phyloP scores from a whole-genome alignment of 2,797 vertebrate species.

The Bovichtus variegatus region DNA sequence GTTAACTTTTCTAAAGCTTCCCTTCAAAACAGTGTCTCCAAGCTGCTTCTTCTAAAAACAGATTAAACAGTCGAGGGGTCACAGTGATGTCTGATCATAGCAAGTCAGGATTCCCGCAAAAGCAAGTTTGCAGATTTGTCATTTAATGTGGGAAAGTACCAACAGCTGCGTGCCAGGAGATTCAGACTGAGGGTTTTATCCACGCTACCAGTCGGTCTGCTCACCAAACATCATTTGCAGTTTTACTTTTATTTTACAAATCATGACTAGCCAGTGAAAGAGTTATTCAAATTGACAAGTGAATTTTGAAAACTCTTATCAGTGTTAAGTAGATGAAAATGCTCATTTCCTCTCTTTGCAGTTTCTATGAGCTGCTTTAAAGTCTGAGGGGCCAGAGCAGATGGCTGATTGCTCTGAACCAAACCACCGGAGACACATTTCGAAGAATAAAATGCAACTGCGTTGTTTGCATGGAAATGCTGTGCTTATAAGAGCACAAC shows the following conservation, averaged over 20 bases:
- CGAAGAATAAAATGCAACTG: constrained; percentile 28
- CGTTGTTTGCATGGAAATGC: constrained; percentile 6
- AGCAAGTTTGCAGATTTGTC: constrained; percentile 10
- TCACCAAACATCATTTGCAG: constrained; percentile 7
- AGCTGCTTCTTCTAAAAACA: constrained; percentile 2
- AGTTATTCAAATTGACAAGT: background rate
- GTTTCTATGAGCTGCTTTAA: constrained; percentile 9
- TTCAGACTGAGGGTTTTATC: background rate
- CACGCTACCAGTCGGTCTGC: background rate
- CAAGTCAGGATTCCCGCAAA: background rate
- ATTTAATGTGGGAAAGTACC: constrained; percentile 14
- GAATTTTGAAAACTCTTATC: background rate
- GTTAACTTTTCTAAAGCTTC: background rate
- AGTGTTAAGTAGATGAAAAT: constrained; percentile 7
- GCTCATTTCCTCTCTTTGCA: constrained; percentile 18
- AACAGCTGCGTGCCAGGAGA: background rate
- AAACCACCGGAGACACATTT: background rate
- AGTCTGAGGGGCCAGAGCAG: constrained; percentile 28
- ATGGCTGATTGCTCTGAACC: constrained; percentile 44
- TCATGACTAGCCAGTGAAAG: background rate
- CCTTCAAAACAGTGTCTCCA: background rate
- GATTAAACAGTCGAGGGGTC: background rate
- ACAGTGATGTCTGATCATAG: constrained; percentile 15
- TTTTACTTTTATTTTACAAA: constrained; percentile 9
- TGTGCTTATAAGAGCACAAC: constrained; percentile 22